Conservation (phyloP, 2,888 invertebrate species). For the Cheilosia grossa region DNA sequence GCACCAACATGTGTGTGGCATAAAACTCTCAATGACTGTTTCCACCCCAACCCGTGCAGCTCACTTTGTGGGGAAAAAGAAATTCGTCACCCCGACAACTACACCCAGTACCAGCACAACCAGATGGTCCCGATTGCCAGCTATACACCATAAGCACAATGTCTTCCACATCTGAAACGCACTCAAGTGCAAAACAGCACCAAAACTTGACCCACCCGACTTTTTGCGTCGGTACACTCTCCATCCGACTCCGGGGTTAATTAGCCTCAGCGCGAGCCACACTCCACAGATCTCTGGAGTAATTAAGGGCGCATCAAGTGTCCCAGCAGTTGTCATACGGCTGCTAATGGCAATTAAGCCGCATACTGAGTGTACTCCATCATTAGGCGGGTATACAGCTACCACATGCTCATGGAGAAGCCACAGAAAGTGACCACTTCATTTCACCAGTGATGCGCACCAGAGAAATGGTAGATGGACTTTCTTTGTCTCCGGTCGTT, state of each 20-base stretch:
- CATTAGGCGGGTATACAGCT: constrained; percentile 43
- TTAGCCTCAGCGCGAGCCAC: constrained; percentile 74
- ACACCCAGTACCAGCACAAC: constrained; percentile 35
- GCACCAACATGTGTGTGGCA: constrained; percentile 62
- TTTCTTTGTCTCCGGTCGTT: constrained; percentile 61
- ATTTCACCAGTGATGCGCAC: constrained; percentile 14
- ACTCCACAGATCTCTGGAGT: constrained; percentile 63
- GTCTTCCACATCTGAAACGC: constrained; percentile 44
- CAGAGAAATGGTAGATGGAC: constrained; percentile 64
- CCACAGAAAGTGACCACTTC: constrained; percentile 67
- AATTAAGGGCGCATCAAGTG: constrained; percentile 75
- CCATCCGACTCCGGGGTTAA: constrained; percentile 69
- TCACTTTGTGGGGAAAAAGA: constrained; percentile 3
- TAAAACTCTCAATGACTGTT: constrained; percentile 25
- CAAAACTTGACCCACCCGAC: constrained; percentile 75
- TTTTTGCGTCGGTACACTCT: constrained; percentile 48
- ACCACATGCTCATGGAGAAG: constrained; percentile 35
- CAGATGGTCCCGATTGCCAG: constrained; percentile 59
- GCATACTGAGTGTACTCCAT: constrained; percentile 43
- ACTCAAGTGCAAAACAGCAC: constrained; percentile 69
- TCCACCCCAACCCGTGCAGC: neutral
- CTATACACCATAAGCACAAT: constrained; percentile 15
- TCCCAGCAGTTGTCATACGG: constrained; percentile 69
- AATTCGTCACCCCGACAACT: constrained; percentile 65
- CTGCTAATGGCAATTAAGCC: constrained; percentile 73